Conservation (phyloP, 2,888 invertebrate species). For the Sepioteuthis lessoniana region DNA sequence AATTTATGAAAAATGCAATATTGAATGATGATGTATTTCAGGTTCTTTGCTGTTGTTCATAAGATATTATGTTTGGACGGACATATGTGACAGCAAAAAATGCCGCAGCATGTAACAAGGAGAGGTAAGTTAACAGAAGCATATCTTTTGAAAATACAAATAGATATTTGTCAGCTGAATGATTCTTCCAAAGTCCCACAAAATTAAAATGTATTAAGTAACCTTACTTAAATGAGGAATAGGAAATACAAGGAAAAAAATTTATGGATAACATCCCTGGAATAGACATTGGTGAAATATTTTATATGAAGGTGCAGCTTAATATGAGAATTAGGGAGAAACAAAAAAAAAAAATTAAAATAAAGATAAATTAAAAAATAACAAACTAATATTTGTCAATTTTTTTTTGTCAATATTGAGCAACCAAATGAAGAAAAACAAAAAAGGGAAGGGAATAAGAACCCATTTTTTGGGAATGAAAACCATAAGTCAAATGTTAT, state of each 20-base stretch:
- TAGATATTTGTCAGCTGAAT: too few relatives aligned
- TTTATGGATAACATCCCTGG: background rate
- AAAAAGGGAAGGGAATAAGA: background rate
- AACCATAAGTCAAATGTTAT: background rate
- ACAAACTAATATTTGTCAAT: background rate
- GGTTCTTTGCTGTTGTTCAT: conserved; percentile 10
- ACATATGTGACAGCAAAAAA: background rate
- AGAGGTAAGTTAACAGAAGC: background rate
- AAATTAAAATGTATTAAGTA: too few relatives aligned
- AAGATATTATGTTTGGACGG: conserved; percentile 11
- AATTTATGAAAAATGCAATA: background rate
- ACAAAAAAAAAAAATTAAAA: too few relatives aligned
- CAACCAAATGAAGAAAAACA: background rate
- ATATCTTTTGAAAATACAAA: background rate
- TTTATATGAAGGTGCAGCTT: background rate
- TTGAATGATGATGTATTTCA: background rate
- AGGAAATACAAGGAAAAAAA: background rate
- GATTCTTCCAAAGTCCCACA: too few relatives aligned
- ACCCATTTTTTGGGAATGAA: conserved; percentile 23
- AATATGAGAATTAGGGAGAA: background rate
- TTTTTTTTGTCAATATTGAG: background rate
- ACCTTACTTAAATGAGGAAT: too few relatives aligned
- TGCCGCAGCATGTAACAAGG: background rate
- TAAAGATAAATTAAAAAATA: too few relatives aligned
- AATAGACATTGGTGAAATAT: background rate